Evolutionary conservation across 2,797 vertebrate species (phyloP).

Genomic region (Alauda arvensis): DNA sequence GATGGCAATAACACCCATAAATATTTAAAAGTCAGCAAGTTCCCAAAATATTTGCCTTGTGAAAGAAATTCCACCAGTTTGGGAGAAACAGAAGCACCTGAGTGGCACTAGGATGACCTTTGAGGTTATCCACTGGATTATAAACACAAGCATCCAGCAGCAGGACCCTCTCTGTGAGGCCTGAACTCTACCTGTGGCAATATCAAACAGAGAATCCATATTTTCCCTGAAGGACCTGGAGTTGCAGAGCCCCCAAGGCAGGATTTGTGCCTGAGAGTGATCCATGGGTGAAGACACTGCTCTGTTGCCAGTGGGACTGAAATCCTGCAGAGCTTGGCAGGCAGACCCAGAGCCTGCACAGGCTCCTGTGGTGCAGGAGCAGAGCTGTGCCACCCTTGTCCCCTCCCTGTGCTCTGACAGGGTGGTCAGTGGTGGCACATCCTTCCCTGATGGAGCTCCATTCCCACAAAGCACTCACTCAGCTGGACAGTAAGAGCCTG

Average conservation of each 20-base stretch:
- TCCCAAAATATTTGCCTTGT: background rate
- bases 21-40: background rate
- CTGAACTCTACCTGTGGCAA: background rate
- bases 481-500: background rate
- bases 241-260: background rate
- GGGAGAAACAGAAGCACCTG: background rate
- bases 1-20: background rate
- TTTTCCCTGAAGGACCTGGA: background rate
- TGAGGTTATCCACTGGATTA: background rate
- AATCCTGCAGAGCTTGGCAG: background rate
- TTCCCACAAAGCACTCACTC: background rate
- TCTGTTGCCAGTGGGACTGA: background rate
- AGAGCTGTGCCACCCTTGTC: background rate
- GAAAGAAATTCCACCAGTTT: background rate
- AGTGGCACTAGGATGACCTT: background rate
- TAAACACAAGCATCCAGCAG: background rate
- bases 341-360: fast-evolving
- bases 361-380: background rate
- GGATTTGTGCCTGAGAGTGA: background rate
- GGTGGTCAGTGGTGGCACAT: no score
- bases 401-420: background rate
- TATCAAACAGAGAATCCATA: background rate
- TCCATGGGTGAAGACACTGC: background rate
- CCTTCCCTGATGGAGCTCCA: background rate
- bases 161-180: background rate